Evolutionary conservation across 53 echinoderm and acorn worm genomes (phyloP).

Genomic region (Zoroaster sp.): DNA sequence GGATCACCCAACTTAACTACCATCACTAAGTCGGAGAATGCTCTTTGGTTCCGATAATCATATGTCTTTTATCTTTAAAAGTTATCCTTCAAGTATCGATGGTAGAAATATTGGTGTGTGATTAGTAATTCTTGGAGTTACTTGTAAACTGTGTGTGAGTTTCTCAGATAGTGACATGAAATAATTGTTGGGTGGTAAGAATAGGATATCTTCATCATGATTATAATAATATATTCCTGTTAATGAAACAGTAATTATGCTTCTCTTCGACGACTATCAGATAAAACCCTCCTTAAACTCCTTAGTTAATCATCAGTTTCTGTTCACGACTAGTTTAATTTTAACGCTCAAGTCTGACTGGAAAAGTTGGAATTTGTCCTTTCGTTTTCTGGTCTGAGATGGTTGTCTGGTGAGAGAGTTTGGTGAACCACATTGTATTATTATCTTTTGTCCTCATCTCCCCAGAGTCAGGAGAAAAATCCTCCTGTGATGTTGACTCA

Average conservation of each 20-base stretch:
- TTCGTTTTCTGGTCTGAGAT: neutral
- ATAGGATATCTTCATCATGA: neutral
- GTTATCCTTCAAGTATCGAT: neutral
- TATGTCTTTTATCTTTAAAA: neutral
- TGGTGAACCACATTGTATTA: neutral
- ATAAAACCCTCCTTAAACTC: too few species aligned
- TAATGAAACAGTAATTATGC: neutral
- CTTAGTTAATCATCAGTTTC: too few species aligned
- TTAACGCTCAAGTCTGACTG: too few species aligned
- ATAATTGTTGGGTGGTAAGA: neutral
- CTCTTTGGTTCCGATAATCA: neutral
- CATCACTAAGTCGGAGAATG: slow-evolving; percentile 1
- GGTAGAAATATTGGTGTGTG: too few species aligned
- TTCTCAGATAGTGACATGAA: neutral
- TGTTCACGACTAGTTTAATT: too few species aligned
- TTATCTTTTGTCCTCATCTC: neutral
- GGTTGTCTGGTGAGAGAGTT: neutral
- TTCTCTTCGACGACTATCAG: too few species aligned
- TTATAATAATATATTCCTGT: neutral
- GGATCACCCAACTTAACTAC: neutral
- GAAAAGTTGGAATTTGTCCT: neutral
- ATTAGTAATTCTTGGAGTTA: too few species aligned
- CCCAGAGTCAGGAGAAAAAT: neutral
- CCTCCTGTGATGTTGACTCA: slow-evolving; percentile 19
- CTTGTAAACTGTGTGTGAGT: too few species aligned